Evolutionary conservation across 2,888 invertebrate species (phyloP).

Genomic region (Drosophila infuscata): DNA sequence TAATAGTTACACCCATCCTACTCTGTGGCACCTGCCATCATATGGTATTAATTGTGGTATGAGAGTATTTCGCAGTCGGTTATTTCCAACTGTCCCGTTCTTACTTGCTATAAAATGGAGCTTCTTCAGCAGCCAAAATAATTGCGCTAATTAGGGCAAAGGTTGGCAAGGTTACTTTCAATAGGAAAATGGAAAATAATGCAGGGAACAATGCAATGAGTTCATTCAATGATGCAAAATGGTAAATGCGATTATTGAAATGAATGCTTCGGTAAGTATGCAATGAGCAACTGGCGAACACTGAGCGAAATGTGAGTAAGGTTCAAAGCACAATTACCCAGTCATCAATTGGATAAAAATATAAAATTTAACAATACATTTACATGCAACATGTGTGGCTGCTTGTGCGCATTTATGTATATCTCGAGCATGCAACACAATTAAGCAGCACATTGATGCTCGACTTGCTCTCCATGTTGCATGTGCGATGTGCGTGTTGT

Average conservation of each 20-base stretch:
- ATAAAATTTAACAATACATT: conserved; percentile 18
- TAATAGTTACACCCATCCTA: neutral
- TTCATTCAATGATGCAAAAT: conserved; percentile 5
- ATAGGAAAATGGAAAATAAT: neutral
- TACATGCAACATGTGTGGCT: conserved; percentile 1
- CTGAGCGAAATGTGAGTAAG: conserved; percentile 24
- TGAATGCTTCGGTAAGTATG: conserved; percentile 51
- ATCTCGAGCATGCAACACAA: conserved; percentile 68
- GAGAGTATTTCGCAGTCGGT: too few species aligned
- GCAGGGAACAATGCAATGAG: neutral
- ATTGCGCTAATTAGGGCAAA: neutral
- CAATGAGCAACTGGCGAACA: conserved; percentile 38
- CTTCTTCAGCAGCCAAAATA: neutral
- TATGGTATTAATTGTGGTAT: too few species aligned
- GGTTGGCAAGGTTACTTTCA: neutral
- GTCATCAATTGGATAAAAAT: conserved; percentile 31
- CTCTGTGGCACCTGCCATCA: too few species aligned
- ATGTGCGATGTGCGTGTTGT: conserved; percentile 39
- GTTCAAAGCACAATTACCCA: conserved; percentile 56
- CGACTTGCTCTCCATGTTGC: conserved; percentile 51
- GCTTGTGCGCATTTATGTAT: conserved; percentile 26
- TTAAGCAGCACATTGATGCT: conserved; percentile 70
- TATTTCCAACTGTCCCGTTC: neutral
- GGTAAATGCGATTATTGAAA: conserved; percentile 23
- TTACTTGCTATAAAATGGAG: neutral